Percentiles rank a stretch among this genome's conserved stretches.
phyloP scores from a whole-genome alignment of 2,113 vertebrate species.

The Pica pica region DNA sequence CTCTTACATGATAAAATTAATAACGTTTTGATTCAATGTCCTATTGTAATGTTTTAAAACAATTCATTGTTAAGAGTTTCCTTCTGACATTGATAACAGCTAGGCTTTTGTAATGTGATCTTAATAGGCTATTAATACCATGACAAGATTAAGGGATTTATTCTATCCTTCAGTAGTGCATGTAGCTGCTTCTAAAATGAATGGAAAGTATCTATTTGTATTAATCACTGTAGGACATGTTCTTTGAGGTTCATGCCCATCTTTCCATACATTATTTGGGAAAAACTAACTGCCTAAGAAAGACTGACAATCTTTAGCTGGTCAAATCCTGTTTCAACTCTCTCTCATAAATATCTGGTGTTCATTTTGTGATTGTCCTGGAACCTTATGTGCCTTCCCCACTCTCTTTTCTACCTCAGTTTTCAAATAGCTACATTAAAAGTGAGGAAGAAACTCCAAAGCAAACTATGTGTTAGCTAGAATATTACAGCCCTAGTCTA shows the following conservation, averaged over 20 bases:
- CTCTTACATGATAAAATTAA: background rate
- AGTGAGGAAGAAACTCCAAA: background rate
- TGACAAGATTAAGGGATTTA: constrained; percentile 43
- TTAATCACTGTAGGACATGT: background rate
- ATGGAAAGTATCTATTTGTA: background rate
- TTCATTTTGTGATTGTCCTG: background rate
- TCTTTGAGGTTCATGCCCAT: background rate
- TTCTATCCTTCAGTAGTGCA: background rate
- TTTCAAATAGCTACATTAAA: background rate
- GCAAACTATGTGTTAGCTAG: background rate
- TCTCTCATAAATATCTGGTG: background rate
- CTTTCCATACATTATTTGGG: background rate
- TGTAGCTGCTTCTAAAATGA: background rate
- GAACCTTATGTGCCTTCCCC: background rate
- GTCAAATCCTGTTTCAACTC: background rate
- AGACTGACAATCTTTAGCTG: background rate
- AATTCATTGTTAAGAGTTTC: constrained; percentile 35
- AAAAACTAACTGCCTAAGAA: background rate
- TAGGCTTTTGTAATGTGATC: constrained; percentile 28
- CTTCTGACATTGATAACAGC: background rate
- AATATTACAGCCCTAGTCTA: background rate
- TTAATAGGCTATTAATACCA: constrained; percentile 57
- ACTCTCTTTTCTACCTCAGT: background rate
- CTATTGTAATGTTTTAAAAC: constrained; percentile 35
- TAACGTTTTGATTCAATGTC: background rate